Evolutionary conservation across 2,888 invertebrate genomes (phyloP).

Genomic region (Calliphora vomitoria): DNA sequence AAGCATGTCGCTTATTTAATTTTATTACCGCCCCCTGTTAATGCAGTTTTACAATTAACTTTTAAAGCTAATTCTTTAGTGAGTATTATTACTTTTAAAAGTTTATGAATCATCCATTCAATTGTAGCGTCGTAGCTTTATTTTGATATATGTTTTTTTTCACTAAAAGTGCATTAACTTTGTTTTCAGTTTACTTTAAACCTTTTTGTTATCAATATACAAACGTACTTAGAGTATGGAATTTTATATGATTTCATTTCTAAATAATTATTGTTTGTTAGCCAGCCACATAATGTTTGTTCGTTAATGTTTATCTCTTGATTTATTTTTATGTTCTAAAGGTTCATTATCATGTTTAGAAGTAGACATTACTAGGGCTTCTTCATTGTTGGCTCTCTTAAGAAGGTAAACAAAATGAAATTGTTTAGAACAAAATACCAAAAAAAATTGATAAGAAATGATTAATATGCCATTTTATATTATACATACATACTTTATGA

Average conservation of each 20-base stretch:
- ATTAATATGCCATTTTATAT: background rate
- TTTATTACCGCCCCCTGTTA: background rate
- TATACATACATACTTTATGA: too few species aligned
- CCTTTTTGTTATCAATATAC: slow-evolving; percentile 1
- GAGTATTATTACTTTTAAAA: background rate
- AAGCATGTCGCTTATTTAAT: background rate
- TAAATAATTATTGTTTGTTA: slow-evolving; percentile 1
- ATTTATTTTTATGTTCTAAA: background rate
- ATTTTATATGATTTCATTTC: slow-evolving; percentile 24
- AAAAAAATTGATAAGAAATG: slow-evolving; percentile 37
- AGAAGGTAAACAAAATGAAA: slow-evolving; percentile 11
- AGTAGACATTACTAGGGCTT: slow-evolving; percentile 22
- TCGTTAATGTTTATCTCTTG: background rate
- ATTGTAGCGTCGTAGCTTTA: background rate
- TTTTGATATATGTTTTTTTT: slow-evolving; percentile 32
- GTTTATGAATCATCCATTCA: slow-evolving; percentile 46
- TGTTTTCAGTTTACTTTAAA: slow-evolving; percentile 19
- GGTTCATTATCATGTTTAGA: slow-evolving; percentile 23
- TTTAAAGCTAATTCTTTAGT: background rate
- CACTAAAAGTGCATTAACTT: slow-evolving; percentile 57
- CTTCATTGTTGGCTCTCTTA: background rate
- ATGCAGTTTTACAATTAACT: slow-evolving; percentile 13
- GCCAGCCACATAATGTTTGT: background rate
- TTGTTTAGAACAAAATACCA: background rate
- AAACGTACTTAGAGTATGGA: background rate